Evolutionary conservation across 2,888 invertebrate species (phyloP), one percentile per base, ranked within the genome.

Genomic region (Gastracanthus pulcherrimus): DNA sequence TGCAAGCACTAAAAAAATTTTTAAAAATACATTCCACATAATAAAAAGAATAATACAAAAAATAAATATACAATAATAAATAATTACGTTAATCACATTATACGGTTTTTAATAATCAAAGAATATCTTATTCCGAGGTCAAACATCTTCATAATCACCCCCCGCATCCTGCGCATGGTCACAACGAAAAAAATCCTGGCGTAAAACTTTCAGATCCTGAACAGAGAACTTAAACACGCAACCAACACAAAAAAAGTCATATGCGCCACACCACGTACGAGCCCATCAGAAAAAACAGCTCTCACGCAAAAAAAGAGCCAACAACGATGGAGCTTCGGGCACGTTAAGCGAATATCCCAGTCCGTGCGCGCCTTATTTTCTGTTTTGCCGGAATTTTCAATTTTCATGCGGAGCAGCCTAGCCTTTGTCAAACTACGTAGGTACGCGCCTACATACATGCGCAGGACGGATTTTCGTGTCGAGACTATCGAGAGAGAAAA

Each of bases 351-450:
- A 55, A 76, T 76, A 51, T 66, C n/a, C n/a, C n/a, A n/a, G n/a
- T n/a, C n/a, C n/a, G n/a, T 34, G 26, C 26, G n/a, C 2, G 74
- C 55, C 38, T 45, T 34, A 58, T 66, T 78, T 76, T 72, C 29
- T 23, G 34, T 38, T 51, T n/a, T 31, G 71, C 31, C 36, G 29
- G 67, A 74, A 79, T 72, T 74, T 79, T 79, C 72, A 79, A 74
- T 74, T 79, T 79, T 67, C 72, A 79, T 67, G 72, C 60, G 70
- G 19, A 38, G n/a, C 26, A 2, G 55, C 55, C 7, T 5, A 6
- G 23, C 69, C 60, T 69, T 77, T 62, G 77, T 71, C 48, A 29
- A 38, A 38, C 41, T n/a, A 41, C 29, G 16, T 9, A 45, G n/a
- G n/a, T 3, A 13, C 13, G 45, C 16, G 45, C n/a, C 5, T 16